Percentiles rank a stretch among this genome's conserved stretches.
Evolutionary conservation across 2,113 vertebrate species (phyloP).

Genomic region (Ovis aries): DNA sequence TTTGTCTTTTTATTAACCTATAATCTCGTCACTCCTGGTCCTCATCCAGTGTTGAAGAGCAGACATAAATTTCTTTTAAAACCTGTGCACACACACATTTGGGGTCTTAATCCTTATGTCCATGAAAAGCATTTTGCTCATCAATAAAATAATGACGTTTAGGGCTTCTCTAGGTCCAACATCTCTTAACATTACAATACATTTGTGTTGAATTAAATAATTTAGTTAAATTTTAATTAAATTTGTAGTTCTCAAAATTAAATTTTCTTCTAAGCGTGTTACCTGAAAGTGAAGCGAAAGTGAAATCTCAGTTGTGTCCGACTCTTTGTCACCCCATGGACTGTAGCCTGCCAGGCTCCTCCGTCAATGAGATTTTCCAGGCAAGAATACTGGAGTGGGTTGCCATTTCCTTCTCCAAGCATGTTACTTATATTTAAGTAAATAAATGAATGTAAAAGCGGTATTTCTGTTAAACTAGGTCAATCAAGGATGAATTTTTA

Average conservation of each 20-base stretch:
- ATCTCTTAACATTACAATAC: not conserved
- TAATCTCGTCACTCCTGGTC: not conserved
- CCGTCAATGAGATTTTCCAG: not conserved
- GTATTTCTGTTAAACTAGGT: constrained; percentile 64
- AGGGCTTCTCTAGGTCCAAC: not conserved
- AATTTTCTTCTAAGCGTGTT: constrained; percentile 65
- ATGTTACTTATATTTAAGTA: constrained; percentile 48
- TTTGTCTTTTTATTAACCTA: not conserved
- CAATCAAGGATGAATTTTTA: constrained; percentile 67
- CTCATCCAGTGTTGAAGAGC: not conserved
- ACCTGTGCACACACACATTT: not conserved
- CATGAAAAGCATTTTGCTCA: not conserved
- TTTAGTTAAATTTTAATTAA: constrained; percentile 70
- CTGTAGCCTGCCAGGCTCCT: not conserved
- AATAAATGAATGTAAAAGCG: constrained; percentile 70
- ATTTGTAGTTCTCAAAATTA: constrained; percentile 72
- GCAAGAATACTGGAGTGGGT: not conserved
- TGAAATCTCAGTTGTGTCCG: not conserved
- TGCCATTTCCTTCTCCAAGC: not conserved
- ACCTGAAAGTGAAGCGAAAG: not conserved
- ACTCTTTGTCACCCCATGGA: not conserved
- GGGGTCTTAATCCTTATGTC: not conserved
- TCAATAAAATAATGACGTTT: not conserved
- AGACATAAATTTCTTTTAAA: not conserved
- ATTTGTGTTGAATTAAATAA: not conserved